phyloP scores from a whole-genome alignment of 2,797 vertebrate genomes.

The Champsocephalus esox region DNA sequence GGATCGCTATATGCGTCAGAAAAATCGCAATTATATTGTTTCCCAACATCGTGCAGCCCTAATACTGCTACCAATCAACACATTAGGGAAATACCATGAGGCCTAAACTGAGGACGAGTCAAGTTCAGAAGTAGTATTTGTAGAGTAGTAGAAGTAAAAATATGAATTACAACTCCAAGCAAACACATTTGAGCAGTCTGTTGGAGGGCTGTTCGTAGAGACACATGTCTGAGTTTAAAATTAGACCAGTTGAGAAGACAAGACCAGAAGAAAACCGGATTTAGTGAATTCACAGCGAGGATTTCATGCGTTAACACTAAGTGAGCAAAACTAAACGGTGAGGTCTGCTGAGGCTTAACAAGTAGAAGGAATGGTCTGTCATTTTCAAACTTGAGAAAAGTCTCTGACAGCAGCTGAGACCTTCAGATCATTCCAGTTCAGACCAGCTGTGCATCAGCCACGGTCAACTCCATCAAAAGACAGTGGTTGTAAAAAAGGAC shows the following conservation, averaged over 20 bases:
- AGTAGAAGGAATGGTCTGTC: slow-evolving; percentile 35
- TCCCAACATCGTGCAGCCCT: too few relatives aligned
- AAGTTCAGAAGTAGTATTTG: too few relatives aligned
- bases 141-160: too few relatives aligned
- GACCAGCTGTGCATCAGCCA: slow-evolving; percentile 25
- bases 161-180: neutral
- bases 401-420: slow-evolving; percentile 13
- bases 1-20: too few relatives aligned
- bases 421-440: slow-evolving; percentile 14
- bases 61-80: too few relatives aligned
- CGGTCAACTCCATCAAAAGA: slow-evolving; percentile 22
- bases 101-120: too few relatives aligned
- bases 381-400: slow-evolving; percentile 31
- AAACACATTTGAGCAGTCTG: neutral
- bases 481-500: slow-evolving; percentile 48
- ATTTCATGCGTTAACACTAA: slow-evolving; percentile 8
- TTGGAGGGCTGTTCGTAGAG: too few relatives aligned
- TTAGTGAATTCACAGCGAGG: neutral
- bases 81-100: too few relatives aligned
- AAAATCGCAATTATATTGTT: too few relatives aligned
- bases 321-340: neutral
- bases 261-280: neutral
- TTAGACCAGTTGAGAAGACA: too few relatives aligned
- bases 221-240: too few relatives aligned
- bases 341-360: slow-evolving; percentile 24